Base-by-base conservation (phyloP, 2,888 invertebrate species). In the Folsomia candida region DNA sequence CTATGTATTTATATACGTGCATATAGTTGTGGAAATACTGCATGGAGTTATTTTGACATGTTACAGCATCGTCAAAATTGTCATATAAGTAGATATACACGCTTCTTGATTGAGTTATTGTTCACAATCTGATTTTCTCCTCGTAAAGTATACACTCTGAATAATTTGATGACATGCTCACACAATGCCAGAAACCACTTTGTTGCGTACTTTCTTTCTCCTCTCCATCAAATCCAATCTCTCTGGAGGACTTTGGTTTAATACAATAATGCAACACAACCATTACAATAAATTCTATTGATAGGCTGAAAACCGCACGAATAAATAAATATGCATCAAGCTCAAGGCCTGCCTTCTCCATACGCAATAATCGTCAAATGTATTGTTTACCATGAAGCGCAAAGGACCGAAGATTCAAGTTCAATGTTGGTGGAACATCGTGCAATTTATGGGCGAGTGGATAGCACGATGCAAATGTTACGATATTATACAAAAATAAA, bases 131-230 rank as follows among this genome's bases (percentile, higher is more conserved):
- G 57, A 69, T 74, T 74, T 68, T 64, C 74, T 69, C 74, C 68
- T 71, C 71, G 71, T 74, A 74, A 74, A 74, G 27, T 63, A 64
- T 2, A 11, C 14, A n/a, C n/a, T 54, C 54, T 51, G 54, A 61
- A 70, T 62, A 24, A 18, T 29, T 24, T 26, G 71, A 58, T 72
- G 74, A 72, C 69, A 68, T 54, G 24, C 20, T 20, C 11, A 6
- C 6, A 54, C n/a, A 54, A 18, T 18, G 20, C n/a, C n/a, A 54
- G 6, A 14, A 14, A n/a, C n/a, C n/a, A n/a, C n/a, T n/a, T n/a
- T n/a, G n/a, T n/a, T n/a, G n/a, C n/a, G n/a, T n/a, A n/a, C n/a
- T n/a, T n/a, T n/a, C n/a, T n/a, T n/a, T n/a, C n/a, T n/a, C n/a
- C n/a, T n/a, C n/a, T n/a, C n/a, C n/a, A n/a, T n/a, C n/a, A n/a